phyloP scores from a whole-genome alignment of 2,888 invertebrate species.

The Heteropelma amictum region DNA sequence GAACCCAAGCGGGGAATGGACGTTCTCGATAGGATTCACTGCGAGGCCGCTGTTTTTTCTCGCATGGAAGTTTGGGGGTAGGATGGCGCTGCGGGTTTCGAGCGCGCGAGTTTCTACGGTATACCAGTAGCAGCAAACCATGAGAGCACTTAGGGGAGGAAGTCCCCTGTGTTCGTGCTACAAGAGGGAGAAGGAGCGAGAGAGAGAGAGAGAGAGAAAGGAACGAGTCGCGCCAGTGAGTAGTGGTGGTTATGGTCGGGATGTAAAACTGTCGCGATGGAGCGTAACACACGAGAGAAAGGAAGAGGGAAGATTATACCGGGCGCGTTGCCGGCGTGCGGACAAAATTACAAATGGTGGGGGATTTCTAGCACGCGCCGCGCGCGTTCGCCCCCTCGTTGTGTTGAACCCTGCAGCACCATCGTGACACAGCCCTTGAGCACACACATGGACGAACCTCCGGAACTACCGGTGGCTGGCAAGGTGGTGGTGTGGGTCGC shows the following conservation, averaged over 20 bases:
- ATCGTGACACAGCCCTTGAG: conserved; percentile 28
- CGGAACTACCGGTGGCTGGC: conserved; percentile 51
- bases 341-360: conserved; percentile 61
- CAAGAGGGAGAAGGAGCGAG: conserved; percentile 27
- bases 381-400: conserved; percentile 62
- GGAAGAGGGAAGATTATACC: conserved; percentile 40
- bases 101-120: conserved; percentile 28
- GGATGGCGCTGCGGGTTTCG: conserved; percentile 49
- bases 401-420: conserved; percentile 35
- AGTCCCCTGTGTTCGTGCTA: conserved; percentile 20
- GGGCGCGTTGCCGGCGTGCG: conserved; percentile 43
- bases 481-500: conserved; percentile 39
- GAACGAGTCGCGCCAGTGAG: conserved; percentile 32
- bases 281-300: conserved; percentile 14
- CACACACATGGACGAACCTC: neutral
- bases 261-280: conserved; percentile 46
- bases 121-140: conserved; percentile 52
- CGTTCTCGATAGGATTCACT: conserved; percentile 68
- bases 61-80: conserved; percentile 60
- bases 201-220: conserved; percentile 19
- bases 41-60: conserved; percentile 52
- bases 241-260: conserved; percentile 40
- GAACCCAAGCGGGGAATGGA: conserved; percentile 67
- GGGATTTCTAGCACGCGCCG: conserved; percentile 76
- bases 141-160: conserved; percentile 64